Percentiles rank a stretch among this genome's conserved stretches.
Evolutionary conservation across 2,888 invertebrate genomes (phyloP).

Genomic region (Athalia cordata): DNA sequence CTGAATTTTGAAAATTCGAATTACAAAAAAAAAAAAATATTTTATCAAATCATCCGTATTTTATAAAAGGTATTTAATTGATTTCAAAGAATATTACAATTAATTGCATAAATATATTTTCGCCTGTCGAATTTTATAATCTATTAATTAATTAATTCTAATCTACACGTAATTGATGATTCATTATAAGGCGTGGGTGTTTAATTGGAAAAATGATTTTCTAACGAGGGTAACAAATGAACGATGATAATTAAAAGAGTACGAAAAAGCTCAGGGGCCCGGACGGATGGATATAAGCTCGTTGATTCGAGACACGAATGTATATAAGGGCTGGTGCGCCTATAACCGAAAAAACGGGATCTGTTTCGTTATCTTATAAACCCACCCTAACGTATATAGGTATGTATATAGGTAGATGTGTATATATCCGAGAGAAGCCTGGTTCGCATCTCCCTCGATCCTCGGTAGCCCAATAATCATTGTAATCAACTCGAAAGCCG

Average conservation of each 20-base stretch:
- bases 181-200: too few relatives aligned
- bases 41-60: too few relatives aligned
- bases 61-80: too few relatives aligned
- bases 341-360: neutral
- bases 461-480: conserved; percentile 14
- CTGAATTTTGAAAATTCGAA: too few relatives aligned
- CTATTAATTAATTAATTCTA: too few relatives aligned
- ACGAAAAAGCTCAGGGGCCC: neutral
- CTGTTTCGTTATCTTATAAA: neutral
- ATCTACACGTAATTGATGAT: too few relatives aligned
- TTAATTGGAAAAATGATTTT: too few relatives aligned
- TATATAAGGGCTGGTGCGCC: neutral
- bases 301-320: neutral
- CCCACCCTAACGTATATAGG: neutral
- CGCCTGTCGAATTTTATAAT: too few relatives aligned
- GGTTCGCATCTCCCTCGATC: neutral
- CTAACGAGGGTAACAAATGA: too few relatives aligned
- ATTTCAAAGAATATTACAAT: too few relatives aligned
- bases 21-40: too few relatives aligned
- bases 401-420: neutral
- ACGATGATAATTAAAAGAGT: neutral
- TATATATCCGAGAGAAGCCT: neutral
- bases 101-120: too few relatives aligned
- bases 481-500: conserved; percentile 16
- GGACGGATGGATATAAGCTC: neutral